These are phyloP conservation scores for Athetis lepigone DNA, from an alignment of 2,888 invertebrate genomes.

Conservation along the genomic window DNA sequence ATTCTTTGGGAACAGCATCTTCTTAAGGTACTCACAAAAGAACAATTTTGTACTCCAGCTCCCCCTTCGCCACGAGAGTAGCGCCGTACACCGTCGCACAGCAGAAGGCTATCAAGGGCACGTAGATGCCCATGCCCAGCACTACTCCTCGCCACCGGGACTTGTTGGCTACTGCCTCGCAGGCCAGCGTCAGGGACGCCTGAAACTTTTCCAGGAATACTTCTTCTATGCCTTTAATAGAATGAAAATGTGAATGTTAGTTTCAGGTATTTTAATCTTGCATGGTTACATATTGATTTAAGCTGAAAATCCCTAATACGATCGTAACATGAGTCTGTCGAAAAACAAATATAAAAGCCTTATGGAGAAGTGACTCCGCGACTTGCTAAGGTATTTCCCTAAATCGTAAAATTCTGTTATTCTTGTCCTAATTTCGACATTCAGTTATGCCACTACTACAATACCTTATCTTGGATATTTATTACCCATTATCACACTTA, in stretches of 20 bases:
- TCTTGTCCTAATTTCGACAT: no score
- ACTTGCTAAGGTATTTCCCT: no score
- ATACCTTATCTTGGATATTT: no score
- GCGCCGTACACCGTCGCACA: constrained; percentile 93
- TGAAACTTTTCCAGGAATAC: constrained; percentile 90
- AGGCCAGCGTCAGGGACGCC: constrained; percentile 85
- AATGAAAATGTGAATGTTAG: neutral
- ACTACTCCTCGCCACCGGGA: constrained; percentile 93
- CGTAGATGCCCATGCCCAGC: constrained; percentile 92
- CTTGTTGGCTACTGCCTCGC: constrained; percentile 88
- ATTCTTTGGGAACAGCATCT: neutral
- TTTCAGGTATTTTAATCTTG: constrained; percentile 1
- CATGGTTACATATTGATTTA: no score
- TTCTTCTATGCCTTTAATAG: constrained; percentile 85
- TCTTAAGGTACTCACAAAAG: constrained; percentile 89
- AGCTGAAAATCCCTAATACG: no score
- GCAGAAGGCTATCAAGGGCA: constrained; percentile 93
- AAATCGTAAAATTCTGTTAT: no score
- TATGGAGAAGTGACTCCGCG: no score
- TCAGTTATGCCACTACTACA: no score
- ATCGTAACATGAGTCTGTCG: no score
- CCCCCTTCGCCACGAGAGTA: constrained; percentile 91
- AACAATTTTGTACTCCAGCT: constrained; percentile 91
- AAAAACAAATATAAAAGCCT: no score
- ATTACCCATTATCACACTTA: no score